Base-by-base conservation (phyloP, 2,888 invertebrate species). In the Gryllus longicercus region DNA sequence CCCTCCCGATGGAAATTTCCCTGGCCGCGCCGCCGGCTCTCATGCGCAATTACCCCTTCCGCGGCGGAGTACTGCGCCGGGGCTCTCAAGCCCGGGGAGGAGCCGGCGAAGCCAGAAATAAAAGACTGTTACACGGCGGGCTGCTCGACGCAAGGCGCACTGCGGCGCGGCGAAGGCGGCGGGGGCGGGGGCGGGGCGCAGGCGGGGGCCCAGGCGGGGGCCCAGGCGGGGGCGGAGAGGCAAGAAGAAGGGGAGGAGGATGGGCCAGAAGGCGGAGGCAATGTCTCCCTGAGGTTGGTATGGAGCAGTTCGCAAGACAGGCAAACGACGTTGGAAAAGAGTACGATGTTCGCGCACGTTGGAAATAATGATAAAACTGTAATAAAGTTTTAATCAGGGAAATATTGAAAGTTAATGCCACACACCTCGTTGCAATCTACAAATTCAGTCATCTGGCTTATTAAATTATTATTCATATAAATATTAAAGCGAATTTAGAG, bases 21-120 rank as follows among this genome's bases (percentile, higher is more conserved):
- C 63, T 63, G 63, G 16, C 63, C 63, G 63, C 63, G 63, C n/a
- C 63, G 63, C 16, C 63, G 63, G 63, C 63, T 63, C 63, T 63
- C 63, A 63, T 63, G 63, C 63, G 63, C 63, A 63, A 63, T 63
- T 63, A 63, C 63, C 63, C 63, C 63, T 63, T 63, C 63, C 63
- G 63, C 63, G 63, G 63, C 63, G 63, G 63, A 63, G 63, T 63
- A 63, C 63, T 63, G 63, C 63, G 14, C 63, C 63, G 63, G 63
- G n/a, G 63, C 63, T 63, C 63, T 63, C 63, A 63, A n/a, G 63
- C 63, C 63, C n/a, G 16, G 63, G 16, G 63, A 63, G 63, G 63
- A n/a, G 63, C 63, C 63, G 63, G n/a, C 63, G 63, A 63, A 63
- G 63, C 63, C 63, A 63, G 63, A 63, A 63, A 63, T 63, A 63